phyloP scores from a whole-genome alignment of 2,113 vertebrate genomes.

The Xiphorhynchus elegans region DNA sequence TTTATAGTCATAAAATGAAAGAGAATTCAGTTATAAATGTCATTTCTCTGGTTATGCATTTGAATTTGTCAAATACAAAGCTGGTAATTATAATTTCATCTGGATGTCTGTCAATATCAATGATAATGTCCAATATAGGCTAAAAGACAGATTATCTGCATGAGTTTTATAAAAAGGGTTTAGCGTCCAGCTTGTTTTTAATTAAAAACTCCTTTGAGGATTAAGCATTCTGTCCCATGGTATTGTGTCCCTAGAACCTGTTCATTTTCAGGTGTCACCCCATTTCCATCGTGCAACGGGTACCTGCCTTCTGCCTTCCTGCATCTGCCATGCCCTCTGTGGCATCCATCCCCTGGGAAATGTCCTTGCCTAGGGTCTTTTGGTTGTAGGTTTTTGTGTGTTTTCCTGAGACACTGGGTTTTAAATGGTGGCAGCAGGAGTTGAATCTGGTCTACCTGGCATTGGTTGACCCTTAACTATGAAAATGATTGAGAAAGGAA shows the following conservation, averaged over 20 bases:
- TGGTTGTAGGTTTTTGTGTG: accelerated
- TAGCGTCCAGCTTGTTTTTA: neutral
- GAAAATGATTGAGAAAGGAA: neutral
- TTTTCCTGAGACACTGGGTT: neutral
- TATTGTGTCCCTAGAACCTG: neutral
- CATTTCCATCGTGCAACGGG: accelerated
- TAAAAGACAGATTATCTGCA: neutral
- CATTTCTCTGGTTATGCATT: neutral
- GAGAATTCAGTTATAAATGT: neutral
- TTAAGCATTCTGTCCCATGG: neutral
- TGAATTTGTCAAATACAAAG: neutral
- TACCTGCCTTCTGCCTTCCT: neutral
- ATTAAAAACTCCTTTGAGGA: neutral
- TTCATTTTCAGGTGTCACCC: neutral
- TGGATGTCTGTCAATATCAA: neutral
- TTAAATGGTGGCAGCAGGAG: neutral
- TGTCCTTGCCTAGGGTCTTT: accelerated
- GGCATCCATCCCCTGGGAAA: neutral
- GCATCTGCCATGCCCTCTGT: neutral
- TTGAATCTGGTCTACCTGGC: neutral
- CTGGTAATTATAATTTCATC: neutral
- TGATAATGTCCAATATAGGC: neutral
- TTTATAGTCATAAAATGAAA: neutral
- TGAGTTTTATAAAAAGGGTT: neutral
- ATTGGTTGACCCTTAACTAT: neutral